phyloP scores from a whole-genome alignment of 2,113 vertebrate genomes.

The Apodemus sylvaticus region DNA sequence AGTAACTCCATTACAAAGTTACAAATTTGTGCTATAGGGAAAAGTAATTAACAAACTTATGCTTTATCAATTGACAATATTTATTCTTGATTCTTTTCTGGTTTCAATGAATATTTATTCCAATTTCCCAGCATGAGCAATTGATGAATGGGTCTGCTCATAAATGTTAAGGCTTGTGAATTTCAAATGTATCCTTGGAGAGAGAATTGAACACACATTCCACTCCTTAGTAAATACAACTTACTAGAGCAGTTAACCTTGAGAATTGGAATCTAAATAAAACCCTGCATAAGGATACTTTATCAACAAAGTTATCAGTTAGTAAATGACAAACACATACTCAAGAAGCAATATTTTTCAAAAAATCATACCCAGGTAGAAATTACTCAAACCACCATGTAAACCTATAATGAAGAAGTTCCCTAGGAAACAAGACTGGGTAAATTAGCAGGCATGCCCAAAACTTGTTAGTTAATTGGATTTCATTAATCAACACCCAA shows the following conservation, averaged over 20 bases:
- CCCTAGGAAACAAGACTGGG: not conserved
- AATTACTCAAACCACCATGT: not conserved
- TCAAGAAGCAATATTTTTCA: not conserved
- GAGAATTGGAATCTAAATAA: not conserved
- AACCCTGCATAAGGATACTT: not conserved
- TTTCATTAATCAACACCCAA: constrained; percentile 2
- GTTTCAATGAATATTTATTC: constrained; percentile 18
- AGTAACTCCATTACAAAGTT: not conserved
- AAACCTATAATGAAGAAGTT: constrained; percentile 18
- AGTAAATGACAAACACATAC: not conserved
- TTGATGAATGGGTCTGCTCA: not conserved
- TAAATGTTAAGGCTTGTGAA: not conserved
- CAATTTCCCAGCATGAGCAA: not conserved
- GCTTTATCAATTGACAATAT: not conserved
- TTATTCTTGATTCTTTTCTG: constrained; percentile 34
- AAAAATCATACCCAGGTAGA: not conserved
- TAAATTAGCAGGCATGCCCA: constrained; percentile 20
- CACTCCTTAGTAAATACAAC: not conserved
- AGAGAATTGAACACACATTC: not conserved
- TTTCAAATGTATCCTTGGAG: not conserved
- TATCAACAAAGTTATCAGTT: not conserved
- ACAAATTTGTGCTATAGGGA: not conserved
- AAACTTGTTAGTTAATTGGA: not conserved
- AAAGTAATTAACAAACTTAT: not conserved
- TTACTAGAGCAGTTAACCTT: not conserved